phyloP scores from a whole-genome alignment of 2,797 vertebrate genomes.

The Phoeniculus purpureus region DNA sequence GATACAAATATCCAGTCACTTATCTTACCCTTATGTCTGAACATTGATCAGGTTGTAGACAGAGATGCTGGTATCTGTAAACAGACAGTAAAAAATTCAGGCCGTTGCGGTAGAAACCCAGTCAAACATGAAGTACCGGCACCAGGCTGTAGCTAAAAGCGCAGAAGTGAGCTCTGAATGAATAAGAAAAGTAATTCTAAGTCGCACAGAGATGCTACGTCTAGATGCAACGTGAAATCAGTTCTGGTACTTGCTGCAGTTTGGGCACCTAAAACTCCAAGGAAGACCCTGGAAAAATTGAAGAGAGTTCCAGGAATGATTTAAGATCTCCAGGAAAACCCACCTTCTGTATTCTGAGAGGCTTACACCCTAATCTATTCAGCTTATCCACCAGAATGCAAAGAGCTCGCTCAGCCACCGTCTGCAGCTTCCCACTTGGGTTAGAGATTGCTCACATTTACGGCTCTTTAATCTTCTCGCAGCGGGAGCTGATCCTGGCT shows the following conservation, averaged over 20 bases:
- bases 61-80: not conserved
- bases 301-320: not conserved
- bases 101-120: not conserved
- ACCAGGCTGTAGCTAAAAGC: slow-evolving; percentile 1
- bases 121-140: not conserved
- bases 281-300: not conserved
- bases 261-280: not conserved
- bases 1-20: slow-evolving; percentile 25
- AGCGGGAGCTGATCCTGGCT: not conserved
- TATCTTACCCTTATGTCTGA: slow-evolving; percentile 3
- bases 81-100: not conserved
- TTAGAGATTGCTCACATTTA: slow-evolving; percentile 54
- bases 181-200: not conserved
- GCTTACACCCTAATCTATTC: slow-evolving; percentile 38
- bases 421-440: slow-evolving; percentile 27
- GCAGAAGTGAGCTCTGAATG: not conserved
- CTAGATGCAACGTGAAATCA: not conserved
- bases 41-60: not conserved
- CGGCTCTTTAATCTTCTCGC: slow-evolving; percentile 16
- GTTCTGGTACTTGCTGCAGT: not conserved
- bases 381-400: slow-evolving; percentile 12
- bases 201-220: not conserved
- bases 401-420: not conserved
- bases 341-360: slow-evolving; percentile 5
- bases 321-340: not conserved